Evolutionary conservation across 2,888 invertebrate species (phyloP), one percentile per base, ranked within the genome.

Genomic region (Heliconius charithonia): DNA sequence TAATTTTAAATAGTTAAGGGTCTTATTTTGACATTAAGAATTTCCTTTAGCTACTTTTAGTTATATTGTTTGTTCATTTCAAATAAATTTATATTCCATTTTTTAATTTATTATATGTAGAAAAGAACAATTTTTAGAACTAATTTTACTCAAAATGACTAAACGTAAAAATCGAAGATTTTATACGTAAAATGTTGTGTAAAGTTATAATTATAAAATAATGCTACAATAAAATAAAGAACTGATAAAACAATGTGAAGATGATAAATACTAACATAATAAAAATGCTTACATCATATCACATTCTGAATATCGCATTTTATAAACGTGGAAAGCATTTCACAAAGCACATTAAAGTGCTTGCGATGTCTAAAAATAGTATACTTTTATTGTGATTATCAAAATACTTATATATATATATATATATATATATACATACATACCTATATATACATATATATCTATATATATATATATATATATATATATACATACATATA

Each of bases 271-370:
- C 37, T 25, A 59, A 59, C 32, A 59, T 72, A 22, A 32, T 72
- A 25, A 59, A 72, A 59, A 2, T 32, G 72, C n/a, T 37, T 72
- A 71, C n/a, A n/a, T 32, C n/a, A n/a, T 71, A 56, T 71, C 22
- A 51, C 19, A 71, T 13, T 71, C 45, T 29, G 29, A 12, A 71
- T 72, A 59, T 37, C 4, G 67, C 16, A 69, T 69, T 69, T n/a
- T 69, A 69, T 41, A 69, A n/a, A 59, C 32, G n/a, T 72, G 13
- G n/a, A 72, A 32, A 72, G n/a, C 59, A 72, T 72, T 72, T 72
- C 32, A 37, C 59, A 72, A 32, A 72, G 72, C 59, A 1, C 72
- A 59, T 37, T 59, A 72, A 51, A 51, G 51, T 51, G 51, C 51
- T 51, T 51, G 59, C 56, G 25, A 59, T 59, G 32, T 59, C 72